Evolutionary conservation across 2,888 invertebrate species (phyloP).

Genomic region (Diogma glabrata): DNA sequence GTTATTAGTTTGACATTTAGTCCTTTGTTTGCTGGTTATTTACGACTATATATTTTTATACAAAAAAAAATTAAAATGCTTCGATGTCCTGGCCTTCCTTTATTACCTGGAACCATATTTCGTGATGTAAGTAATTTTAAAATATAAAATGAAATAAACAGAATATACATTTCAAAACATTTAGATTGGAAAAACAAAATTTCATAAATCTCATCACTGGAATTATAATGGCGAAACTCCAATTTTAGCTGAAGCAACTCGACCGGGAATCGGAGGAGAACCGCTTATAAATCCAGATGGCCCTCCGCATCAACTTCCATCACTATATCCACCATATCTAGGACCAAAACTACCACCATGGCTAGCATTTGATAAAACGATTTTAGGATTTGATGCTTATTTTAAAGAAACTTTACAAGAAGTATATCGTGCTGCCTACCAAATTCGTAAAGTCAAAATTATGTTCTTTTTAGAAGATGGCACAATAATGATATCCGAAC

Average conservation of each 20-base stretch:
- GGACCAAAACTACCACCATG: slow-evolving; percentile 68
- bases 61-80: slow-evolving; percentile 31
- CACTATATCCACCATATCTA: slow-evolving; percentile 62
- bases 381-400: slow-evolving; percentile 37
- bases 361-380: slow-evolving; percentile 81
- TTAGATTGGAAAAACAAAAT: slow-evolving; percentile 51
- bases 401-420: slow-evolving; percentile 55
- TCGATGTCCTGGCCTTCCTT: slow-evolving; percentile 54
- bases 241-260: slow-evolving; percentile 49
- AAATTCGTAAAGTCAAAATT: slow-evolving; percentile 69
- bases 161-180: slow-evolving; percentile 10
- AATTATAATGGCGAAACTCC: slow-evolving; percentile 47
- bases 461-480: slow-evolving; percentile 85
- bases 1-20: background rate
- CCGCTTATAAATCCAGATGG: slow-evolving; percentile 38
- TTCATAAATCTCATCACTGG: slow-evolving; percentile 49
- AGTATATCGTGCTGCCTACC: slow-evolving; percentile 48
- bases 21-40: background rate
- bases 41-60: background rate
- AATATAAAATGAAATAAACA: slow-evolving; percentile 5
- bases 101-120: slow-evolving; percentile 61
- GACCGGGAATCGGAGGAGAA: slow-evolving; percentile 47
- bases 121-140: slow-evolving; percentile 51
- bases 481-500: slow-evolving; percentile 78
- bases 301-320: slow-evolving; percentile 45